phyloP scores from a whole-genome alignment of 2,888 invertebrate genomes.

The Lacanobia wlatinum region DNA sequence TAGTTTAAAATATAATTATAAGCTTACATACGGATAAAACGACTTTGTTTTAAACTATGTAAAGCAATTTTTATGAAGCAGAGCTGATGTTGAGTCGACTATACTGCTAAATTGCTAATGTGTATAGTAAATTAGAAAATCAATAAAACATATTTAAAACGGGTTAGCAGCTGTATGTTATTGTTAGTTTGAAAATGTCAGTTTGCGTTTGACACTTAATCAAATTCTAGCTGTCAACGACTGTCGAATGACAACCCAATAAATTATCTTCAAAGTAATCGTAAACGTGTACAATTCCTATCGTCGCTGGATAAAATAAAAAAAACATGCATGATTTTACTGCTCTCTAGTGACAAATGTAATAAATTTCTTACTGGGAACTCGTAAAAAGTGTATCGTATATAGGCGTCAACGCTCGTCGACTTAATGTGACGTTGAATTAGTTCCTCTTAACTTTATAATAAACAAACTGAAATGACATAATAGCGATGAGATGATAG shows the following conservation, averaged over 20 bases:
- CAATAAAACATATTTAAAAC: too few species aligned
- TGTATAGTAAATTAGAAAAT: too few species aligned
- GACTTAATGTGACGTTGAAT: constrained; percentile 83
- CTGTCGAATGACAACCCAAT: constrained; percentile 67
- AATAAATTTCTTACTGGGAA: constrained; percentile 83
- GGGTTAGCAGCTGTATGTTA: neutral
- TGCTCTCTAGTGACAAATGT: constrained; percentile 81
- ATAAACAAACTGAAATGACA: constrained; percentile 80
- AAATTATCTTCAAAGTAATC: constrained; percentile 77
- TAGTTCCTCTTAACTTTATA: constrained; percentile 80
- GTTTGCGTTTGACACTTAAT: constrained; percentile 26
- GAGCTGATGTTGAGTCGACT: too few species aligned
- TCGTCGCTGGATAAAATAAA: constrained; percentile 74
- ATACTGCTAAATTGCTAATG: too few species aligned
- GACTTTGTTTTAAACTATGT: too few species aligned
- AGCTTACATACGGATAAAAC: too few species aligned
- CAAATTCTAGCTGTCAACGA: constrained; percentile 70
- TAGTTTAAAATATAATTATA: too few species aligned
- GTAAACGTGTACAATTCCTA: constrained; percentile 74
- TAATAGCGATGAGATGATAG: constrained; percentile 67
- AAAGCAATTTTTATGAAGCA: too few species aligned
- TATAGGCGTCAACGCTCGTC: constrained; percentile 80
- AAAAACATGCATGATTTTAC: constrained; percentile 80
- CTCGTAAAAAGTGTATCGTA: constrained; percentile 85
- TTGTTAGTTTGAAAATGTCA: constrained; percentile 28